Evolutionary conservation across 30 jellyfish, hydroid and myxozoan genomes (phyloP), one percentile per base, ranked within the genome.

Genomic region (Pseudorhiza aurosa): DNA sequence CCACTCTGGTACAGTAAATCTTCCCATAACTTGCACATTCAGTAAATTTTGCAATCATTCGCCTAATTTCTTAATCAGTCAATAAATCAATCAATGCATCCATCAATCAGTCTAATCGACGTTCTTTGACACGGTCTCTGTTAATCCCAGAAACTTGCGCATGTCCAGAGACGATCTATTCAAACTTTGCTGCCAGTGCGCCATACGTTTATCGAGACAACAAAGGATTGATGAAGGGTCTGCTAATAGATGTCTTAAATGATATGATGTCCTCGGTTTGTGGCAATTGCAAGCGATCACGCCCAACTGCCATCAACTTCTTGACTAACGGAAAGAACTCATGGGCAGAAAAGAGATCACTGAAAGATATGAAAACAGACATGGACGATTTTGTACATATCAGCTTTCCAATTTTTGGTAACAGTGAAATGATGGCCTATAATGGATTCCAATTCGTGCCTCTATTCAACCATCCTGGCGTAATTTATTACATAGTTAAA

Each of bases 381-480:
- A 49, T 62, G 5, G 91, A 59, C 43, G 79, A 76, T n/a, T 6
- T 9, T 36, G 46, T 37, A 6, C 91, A 79, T 24, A 21, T 46
- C 0, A 79, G 75, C 37, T 79, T 79, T 24, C 91, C 91, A 14
- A 30, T 79, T 4, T 65, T 47, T 31, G 91, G 84, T 25, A 50
- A 50, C 43, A 64, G 63, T 9, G 47, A 43, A 14, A 10, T 29
- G 57, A 31, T 31, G 0, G 2, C 75, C 2, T 55, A 55, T 24
- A 36, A 79, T 26, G 91, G 91, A 0, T 43, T 26, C 32, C 8
- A 1, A 4, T 79, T 79, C 31, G 83, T 79, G 0, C 83, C 91
- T 6, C 40, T 79, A 8, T 21, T 79, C 27, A 9, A n/a, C 29
- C 83, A 79, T 30, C 91, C 91, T 35, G 91, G 91, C 22, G 83